phyloP scores from a whole-genome alignment of 2,888 invertebrate genomes.

The Allacma fusca region DNA sequence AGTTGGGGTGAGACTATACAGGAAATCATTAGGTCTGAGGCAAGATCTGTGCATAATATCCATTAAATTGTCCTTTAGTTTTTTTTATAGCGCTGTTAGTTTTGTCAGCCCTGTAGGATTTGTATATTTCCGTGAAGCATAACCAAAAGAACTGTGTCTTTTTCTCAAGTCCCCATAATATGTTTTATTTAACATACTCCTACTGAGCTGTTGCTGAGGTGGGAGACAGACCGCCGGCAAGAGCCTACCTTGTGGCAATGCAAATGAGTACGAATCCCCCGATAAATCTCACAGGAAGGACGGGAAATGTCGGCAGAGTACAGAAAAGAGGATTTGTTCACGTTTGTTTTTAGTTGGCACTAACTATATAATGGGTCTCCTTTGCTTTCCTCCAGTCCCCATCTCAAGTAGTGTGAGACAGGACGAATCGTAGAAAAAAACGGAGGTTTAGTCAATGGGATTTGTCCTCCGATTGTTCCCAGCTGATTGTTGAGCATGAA shows the following conservation, averaged over 20 bases:
- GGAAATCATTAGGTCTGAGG: not conserved
- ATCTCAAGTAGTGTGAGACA: not conserved
- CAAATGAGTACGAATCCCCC: not conserved
- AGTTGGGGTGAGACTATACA: not conserved
- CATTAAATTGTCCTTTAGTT: not conserved
- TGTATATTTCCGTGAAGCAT: not conserved
- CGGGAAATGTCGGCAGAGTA: not conserved
- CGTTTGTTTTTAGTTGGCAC: conserved; percentile 22
- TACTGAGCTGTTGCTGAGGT: not conserved
- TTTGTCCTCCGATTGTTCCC: conserved; percentile 22
- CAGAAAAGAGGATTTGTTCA: conserved; percentile 7
- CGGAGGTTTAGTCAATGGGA: conserved; percentile 19
- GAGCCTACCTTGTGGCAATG: not conserved
- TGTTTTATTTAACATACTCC: not conserved
- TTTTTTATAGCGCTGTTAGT: not conserved
- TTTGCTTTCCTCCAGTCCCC: not conserved
- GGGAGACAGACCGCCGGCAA: not conserved
- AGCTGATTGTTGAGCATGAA: conserved; percentile 37
- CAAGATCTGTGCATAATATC: not conserved
- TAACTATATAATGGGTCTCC: not conserved
- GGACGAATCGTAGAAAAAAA: not conserved
- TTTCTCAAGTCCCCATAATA: too few species aligned
- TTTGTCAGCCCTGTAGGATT: not conserved
- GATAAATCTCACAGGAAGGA: conserved; percentile 1
- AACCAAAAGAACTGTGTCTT: not conserved